A percentile compares a stretch with the other conserved stretches of the same genome.
phyloP scores from a whole-genome alignment of 2,888 invertebrate genomes.

The Amblyjoppa fuscipennis region DNA sequence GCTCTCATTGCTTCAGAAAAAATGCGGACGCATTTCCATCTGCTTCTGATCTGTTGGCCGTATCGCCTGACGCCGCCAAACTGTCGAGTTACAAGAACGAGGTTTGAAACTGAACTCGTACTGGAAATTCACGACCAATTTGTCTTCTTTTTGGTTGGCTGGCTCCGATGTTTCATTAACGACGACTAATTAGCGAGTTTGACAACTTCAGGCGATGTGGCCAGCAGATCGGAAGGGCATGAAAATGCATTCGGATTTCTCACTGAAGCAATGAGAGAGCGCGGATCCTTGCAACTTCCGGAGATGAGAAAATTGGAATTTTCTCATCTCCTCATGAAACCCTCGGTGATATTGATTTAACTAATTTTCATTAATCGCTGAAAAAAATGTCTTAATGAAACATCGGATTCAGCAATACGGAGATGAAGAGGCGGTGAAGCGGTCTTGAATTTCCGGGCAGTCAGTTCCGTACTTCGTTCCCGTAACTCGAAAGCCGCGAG shows the following conservation, averaged over 20 bases:
- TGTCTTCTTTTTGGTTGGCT: neutral
- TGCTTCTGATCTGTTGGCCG: constrained; percentile 4
- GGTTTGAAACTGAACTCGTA: constrained; percentile 1
- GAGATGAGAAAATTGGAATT: too few species aligned
- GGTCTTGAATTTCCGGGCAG: constrained; percentile 27
- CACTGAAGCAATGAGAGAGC: too few species aligned
- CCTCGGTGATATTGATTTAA: too few species aligned
- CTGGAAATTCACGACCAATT: constrained; percentile 38
- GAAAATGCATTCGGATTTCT: too few species aligned
- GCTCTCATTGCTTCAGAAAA: too few species aligned
- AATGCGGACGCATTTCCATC: neutral
- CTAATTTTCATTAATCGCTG: neutral
- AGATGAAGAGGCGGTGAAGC: constrained; percentile 35
- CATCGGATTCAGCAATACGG: constrained; percentile 7
- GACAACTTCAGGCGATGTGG: too few species aligned
- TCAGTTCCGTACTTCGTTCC: constrained; percentile 21
- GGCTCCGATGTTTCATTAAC: neutral
- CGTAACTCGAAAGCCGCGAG: constrained; percentile 25
- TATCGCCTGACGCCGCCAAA: constrained; percentile 20
- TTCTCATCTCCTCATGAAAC: too few species aligned
- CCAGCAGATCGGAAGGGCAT: too few species aligned
- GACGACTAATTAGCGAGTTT: too few species aligned
- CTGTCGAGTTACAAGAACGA: constrained; percentile 17
- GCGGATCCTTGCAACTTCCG: too few species aligned
- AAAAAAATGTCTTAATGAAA: constrained; percentile 29